Percentiles rank a stretch among this genome's conserved stretches.
phyloP scores from a whole-genome alignment of 2,113 vertebrate genomes.

The Indicator maculatus region DNA sequence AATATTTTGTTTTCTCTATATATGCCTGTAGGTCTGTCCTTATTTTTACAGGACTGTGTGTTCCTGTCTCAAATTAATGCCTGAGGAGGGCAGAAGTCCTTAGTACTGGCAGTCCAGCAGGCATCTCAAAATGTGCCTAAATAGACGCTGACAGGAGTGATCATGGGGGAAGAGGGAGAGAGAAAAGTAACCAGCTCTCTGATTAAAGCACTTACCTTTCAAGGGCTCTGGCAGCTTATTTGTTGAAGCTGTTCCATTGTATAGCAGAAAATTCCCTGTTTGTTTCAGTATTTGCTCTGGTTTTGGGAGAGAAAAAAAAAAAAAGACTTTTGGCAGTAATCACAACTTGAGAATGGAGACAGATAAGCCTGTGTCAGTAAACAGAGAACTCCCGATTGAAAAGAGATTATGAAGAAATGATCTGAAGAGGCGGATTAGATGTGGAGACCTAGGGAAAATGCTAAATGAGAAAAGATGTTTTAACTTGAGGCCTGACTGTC shows the following conservation, averaged over 20 bases:
- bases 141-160: not conserved
- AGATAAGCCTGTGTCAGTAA: not conserved
- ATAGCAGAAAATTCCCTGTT: not conserved
- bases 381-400: not conserved
- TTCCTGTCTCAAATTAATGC: not conserved
- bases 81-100: not conserved
- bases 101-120: not conserved
- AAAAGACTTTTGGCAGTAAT: not conserved
- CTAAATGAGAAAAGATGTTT: slow-evolving; percentile 12
- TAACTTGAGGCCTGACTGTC: not conserved
- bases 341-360: not conserved
- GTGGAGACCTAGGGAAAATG: not conserved
- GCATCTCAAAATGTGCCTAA: not conserved
- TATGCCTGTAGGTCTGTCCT: not conserved
- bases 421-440: not conserved
- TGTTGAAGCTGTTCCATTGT: not conserved
- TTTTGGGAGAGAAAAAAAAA: too few relatives aligned
- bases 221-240: not conserved
- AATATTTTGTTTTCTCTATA: not conserved
- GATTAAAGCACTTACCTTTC: not conserved
- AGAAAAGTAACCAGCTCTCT: not conserved
- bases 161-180: not conserved
- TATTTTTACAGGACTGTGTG: not conserved
- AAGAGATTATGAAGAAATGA: slow-evolving; percentile 19
- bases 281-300: not conserved